These are phyloP conservation scores for Trichopria drosophilae DNA, from an alignment of 2,888 invertebrate genomes.

Conservation along the genomic window DNA sequence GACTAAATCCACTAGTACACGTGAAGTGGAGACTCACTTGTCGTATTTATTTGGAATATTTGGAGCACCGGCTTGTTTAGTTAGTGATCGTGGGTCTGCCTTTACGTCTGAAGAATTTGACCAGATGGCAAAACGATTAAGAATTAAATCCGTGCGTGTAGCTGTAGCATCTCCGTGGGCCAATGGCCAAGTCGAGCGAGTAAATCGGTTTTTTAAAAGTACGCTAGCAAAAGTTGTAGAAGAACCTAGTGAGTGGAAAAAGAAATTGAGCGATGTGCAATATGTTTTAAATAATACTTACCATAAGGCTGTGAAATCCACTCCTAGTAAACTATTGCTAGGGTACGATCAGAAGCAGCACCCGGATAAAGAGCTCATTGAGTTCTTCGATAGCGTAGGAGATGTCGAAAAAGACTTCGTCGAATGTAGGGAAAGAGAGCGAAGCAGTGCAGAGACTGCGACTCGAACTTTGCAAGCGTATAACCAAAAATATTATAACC, in stretches of 20 bases:
- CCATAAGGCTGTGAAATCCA: neutral
- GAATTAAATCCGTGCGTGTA: constrained; percentile 3
- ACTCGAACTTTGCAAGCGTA: too few species aligned
- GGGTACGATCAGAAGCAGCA: too few species aligned
- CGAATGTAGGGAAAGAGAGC: too few species aligned
- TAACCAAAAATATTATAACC: too few species aligned
- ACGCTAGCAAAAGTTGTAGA: constrained; percentile 4
- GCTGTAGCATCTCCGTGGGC: constrained; percentile 14
- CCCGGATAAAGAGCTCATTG: too few species aligned
- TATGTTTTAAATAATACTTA: constrained; percentile 11
- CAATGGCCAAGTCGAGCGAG: too few species aligned
- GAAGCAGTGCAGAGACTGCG: too few species aligned
- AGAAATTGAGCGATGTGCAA: neutral
- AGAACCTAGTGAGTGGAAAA: constrained; percentile 1
- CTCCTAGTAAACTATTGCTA: too few species aligned
- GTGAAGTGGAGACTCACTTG: neutral
- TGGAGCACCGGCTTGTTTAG: constrained; percentile 2
- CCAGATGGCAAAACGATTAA: neutral
- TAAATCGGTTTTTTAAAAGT: too few species aligned
- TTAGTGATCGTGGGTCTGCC: constrained; percentile 10
- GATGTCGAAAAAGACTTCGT: too few species aligned
- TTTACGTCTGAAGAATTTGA: constrained; percentile 3
- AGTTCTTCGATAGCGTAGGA: too few species aligned
- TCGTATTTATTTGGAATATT: neutral
- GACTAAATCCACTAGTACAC: constrained; percentile 2